These are phyloP conservation scores for Sitobion miscanthi DNA, from an alignment of 1,140 invertebrate species.

Conservation along the genomic window DNA sequence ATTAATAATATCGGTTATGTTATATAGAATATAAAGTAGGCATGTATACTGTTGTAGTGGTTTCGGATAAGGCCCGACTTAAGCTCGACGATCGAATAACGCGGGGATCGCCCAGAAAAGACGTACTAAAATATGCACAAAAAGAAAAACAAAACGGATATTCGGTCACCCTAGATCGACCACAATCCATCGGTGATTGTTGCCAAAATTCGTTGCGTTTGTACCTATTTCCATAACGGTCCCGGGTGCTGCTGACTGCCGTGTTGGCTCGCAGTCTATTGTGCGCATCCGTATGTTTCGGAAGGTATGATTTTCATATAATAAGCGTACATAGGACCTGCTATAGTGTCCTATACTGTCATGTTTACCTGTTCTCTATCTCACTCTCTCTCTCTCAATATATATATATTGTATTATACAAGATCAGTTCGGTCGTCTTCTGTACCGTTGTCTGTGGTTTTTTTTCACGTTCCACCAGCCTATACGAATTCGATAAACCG, in stretches of 20 bases:
- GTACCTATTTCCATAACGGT: conserved; percentile 7
- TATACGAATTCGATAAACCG: neutral
- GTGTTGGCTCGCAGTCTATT: neutral
- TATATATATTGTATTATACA: neutral
- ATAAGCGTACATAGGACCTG: neutral
- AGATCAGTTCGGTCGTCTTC: neutral
- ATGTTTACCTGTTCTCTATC: neutral
- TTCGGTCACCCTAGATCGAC: neutral
- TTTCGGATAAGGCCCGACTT: neutral
- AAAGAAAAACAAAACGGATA: neutral
- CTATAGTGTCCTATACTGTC: no score
- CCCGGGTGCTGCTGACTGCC: neutral
- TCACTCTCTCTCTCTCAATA: neutral
- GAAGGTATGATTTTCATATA: neutral
- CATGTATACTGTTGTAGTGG: neutral
- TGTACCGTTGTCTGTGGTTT: neutral
- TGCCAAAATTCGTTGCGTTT: neutral
- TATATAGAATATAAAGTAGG: neutral
- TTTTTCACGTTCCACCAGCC: neutral
- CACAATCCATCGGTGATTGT: neutral
- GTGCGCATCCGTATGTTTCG: neutral
- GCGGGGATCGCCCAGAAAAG: neutral
- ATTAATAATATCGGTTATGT: neutral
- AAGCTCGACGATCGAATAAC: neutral
- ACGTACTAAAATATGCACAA: neutral